These are phyloP conservation scores for Cyphomyrus discorhynchus DNA, from an alignment of 2,113 vertebrate species.

Conservation along the genomic window DNA sequence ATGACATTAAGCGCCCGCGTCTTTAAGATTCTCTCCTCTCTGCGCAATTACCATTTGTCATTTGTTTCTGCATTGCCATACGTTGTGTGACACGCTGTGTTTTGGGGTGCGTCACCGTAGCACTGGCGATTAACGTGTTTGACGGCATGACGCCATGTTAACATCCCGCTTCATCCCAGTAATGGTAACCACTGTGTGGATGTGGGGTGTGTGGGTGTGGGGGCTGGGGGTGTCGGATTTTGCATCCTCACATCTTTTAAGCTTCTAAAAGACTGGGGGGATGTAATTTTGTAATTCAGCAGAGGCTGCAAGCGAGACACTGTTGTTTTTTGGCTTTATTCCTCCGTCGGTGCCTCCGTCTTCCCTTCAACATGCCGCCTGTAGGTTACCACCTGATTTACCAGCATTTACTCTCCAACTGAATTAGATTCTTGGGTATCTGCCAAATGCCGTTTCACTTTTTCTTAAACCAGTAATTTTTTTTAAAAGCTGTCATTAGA, in stretches of 20 bases:
- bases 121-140: slow-evolving; percentile 45
- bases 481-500: slow-evolving; percentile 38
- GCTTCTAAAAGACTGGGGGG: slow-evolving; percentile 46
- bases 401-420: slow-evolving; percentile 66
- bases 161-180: slow-evolving; percentile 26
- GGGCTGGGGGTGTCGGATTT: background rate
- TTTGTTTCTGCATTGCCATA: slow-evolving; percentile 9
- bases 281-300: slow-evolving; percentile 61
- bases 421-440: slow-evolving; percentile 51
- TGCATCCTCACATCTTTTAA: slow-evolving; percentile 54
- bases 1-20: slow-evolving; percentile 16
- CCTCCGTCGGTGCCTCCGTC: slow-evolving; percentile 56
- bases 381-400: slow-evolving; percentile 66
- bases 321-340: slow-evolving; percentile 60
- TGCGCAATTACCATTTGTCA: slow-evolving; percentile 17
- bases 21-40: background rate
- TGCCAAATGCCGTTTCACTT: slow-evolving; percentile 30
- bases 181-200: slow-evolving; percentile 42
- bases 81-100: slow-evolving; percentile 34
- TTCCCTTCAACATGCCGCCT: slow-evolving; percentile 46
- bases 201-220: slow-evolving; percentile 38
- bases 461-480: slow-evolving; percentile 40
- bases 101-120: slow-evolving; percentile 23
- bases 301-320: slow-evolving; percentile 53
- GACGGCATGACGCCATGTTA: slow-evolving; percentile 38